Evolutionary conservation across 2,888 invertebrate species (phyloP).

Genomic region (Gibbula magus): DNA sequence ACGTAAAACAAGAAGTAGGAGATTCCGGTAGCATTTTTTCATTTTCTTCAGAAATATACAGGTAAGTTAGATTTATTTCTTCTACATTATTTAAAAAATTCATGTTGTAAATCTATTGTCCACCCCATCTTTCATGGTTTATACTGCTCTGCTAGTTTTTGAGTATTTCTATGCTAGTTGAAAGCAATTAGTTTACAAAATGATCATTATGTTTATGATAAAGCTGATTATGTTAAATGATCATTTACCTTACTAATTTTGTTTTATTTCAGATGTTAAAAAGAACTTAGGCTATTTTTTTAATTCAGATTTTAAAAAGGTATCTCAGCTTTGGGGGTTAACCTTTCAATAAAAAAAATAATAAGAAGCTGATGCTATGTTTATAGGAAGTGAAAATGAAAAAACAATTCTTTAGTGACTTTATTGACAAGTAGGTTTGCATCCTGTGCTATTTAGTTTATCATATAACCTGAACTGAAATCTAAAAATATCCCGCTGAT

Average conservation of each 20-base stretch:
- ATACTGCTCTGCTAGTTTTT: no score
- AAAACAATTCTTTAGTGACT: not conserved
- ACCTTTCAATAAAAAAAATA: no score
- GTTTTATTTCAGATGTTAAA: not conserved
- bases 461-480: no score
- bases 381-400: no score
- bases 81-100: not conserved
- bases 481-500: no score
- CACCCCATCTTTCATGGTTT: no score
- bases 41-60: slow-evolving; percentile 57
- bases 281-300: not conserved
- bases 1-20: slow-evolving; percentile 63
- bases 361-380: no score
- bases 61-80: slow-evolving; percentile 43
- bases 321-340: no score
- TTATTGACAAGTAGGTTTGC: not conserved
- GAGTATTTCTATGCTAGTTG: no score
- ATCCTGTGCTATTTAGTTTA: not conserved
- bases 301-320: no score
- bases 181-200: no score
- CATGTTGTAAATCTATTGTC: not conserved
- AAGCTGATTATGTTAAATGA: not conserved
- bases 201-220: no score
- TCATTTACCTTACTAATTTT: not conserved
- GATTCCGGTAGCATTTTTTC: slow-evolving; percentile 66